A percentile compares a stretch with the other conserved stretches of the same genome.
Evolutionary conservation across 2,797 vertebrate genomes (phyloP).

Genomic region (Hippopotamyrus pictus): DNA sequence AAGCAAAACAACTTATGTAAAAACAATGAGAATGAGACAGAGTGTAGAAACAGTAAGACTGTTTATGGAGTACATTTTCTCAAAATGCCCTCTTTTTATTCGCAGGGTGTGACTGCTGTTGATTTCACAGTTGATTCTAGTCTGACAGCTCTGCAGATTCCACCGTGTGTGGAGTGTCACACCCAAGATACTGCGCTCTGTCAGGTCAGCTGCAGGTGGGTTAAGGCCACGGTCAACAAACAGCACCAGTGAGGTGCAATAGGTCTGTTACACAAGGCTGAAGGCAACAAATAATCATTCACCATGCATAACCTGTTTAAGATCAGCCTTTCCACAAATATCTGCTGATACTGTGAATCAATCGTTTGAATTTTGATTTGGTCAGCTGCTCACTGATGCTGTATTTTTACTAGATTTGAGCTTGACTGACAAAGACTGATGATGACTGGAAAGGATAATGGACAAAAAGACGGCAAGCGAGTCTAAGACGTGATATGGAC

Average conservation of each 20-base stretch:
- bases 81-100: neutral
- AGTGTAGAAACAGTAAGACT: neutral
- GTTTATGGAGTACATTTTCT: neutral
- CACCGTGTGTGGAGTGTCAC: slow-evolving; percentile 94
- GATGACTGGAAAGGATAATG: slow-evolving; percentile 97
- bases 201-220: slow-evolving; percentile 89
- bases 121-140: slow-evolving; percentile 98
- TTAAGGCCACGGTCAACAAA: neutral
- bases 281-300: neutral
- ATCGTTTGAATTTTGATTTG: neutral
- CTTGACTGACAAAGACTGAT: slow-evolving; percentile 97
- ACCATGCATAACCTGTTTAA: neutral
- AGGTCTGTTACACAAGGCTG: neutral
- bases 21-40: neutral
- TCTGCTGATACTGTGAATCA: neutral
- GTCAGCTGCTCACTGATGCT: slow-evolving; percentile 3
- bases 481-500: slow-evolving; percentile 89
- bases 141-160: slow-evolving; percentile 92
- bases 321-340: neutral
- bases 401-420: slow-evolving; percentile 70
- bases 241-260: neutral
- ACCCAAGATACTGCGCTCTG: slow-evolving; percentile 87
- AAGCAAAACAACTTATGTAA: neutral
- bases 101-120: slow-evolving; percentile 87
- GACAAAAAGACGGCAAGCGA: slow-evolving; percentile 97